Percentiles rank a stretch among this genome's conserved stretches.
Conservation (phyloP, 1,140 invertebrate genomes). For the Pararge aegeria region DNA sequence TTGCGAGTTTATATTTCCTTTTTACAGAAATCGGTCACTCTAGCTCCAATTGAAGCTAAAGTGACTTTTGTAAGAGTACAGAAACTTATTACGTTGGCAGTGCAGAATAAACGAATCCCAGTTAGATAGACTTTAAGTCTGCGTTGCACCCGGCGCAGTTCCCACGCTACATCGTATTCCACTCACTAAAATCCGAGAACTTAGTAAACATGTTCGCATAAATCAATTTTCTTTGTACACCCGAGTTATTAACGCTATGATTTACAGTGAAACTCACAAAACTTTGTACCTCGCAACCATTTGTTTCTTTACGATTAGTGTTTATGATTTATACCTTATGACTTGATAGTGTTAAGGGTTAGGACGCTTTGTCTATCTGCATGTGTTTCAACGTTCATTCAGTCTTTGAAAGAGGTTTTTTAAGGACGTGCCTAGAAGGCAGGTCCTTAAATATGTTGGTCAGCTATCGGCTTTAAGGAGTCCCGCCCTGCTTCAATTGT, state of each 20-base stretch:
- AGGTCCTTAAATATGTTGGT: too few relatives aligned
- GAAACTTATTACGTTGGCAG: slow-evolving; percentile 35
- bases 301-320: background rate
- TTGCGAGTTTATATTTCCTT: slow-evolving; percentile 1
- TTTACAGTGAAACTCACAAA: slow-evolving; percentile 37
- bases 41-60: slow-evolving; percentile 15
- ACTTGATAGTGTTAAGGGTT: too few relatives aligned
- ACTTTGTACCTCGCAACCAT: slow-evolving; percentile 1
- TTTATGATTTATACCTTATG: too few relatives aligned
- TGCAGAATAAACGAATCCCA: slow-evolving; percentile 42
- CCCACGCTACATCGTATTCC: slow-evolving; percentile 50
- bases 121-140: slow-evolving; percentile 35
- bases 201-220: slow-evolving; percentile 61
- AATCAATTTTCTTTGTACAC: slow-evolving; percentile 67
- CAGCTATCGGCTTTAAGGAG: too few relatives aligned
- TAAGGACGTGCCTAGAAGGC: too few relatives aligned
- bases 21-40: background rate
- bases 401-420: too few relatives aligned
- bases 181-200: slow-evolving; percentile 59
- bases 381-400: too few relatives aligned
- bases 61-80: slow-evolving; percentile 25
- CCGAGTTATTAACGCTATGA: slow-evolving; percentile 56
- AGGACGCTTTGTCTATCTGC: too few relatives aligned
- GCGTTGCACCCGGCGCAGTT: slow-evolving; percentile 36
- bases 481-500: too few relatives aligned